A percentile compares a stretch with the other conserved stretches of the same genome.
Conservation (phyloP, 2,888 invertebrate genomes). For the Gari tellinella region DNA sequence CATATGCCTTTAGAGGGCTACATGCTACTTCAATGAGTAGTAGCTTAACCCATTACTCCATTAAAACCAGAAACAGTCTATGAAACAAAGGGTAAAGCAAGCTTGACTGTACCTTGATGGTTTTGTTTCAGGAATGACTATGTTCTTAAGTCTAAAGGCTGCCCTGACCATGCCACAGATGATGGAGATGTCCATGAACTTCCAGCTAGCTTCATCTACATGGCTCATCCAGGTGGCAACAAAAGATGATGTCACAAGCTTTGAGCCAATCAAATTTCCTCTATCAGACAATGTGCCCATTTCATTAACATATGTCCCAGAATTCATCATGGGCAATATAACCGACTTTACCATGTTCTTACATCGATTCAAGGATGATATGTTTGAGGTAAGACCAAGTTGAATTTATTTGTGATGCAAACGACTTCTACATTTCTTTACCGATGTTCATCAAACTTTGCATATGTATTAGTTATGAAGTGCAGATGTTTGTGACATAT, state of each 20-base stretch:
- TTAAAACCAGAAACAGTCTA: too few relatives aligned
- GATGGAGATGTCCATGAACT: slow-evolving; percentile 89
- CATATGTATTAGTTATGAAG: too few relatives aligned
- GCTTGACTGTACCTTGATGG: too few relatives aligned
- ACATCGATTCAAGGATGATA: slow-evolving; percentile 80
- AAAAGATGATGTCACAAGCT: slow-evolving; percentile 62
- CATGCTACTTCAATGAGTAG: too few relatives aligned
- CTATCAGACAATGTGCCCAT: slow-evolving; percentile 74
- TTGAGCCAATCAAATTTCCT: slow-evolving; percentile 80
- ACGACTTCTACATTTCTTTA: too few relatives aligned
- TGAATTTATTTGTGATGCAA: too few relatives aligned
- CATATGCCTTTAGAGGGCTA: too few relatives aligned
- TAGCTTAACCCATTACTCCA: too few relatives aligned
- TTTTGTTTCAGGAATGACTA: slow-evolving; percentile 79
- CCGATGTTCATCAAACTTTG: too few relatives aligned
- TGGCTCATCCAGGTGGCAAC: slow-evolving; percentile 94
- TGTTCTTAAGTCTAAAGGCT: slow-evolving; percentile 84
- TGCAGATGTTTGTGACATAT: too few relatives aligned
- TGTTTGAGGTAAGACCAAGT: slow-evolving; percentile 77
- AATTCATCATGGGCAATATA: slow-evolving; percentile 95
- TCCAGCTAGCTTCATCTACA: slow-evolving; percentile 92
- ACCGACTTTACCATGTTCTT: slow-evolving; percentile 91
- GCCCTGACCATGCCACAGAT: slow-evolving; percentile 91
- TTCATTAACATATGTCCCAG: slow-evolving; percentile 90
- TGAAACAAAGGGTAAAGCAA: too few relatives aligned